These are phyloP conservation scores for Sinhomidia bicolor DNA, from an alignment of 2,888 invertebrate species.

Conservation along the genomic window DNA sequence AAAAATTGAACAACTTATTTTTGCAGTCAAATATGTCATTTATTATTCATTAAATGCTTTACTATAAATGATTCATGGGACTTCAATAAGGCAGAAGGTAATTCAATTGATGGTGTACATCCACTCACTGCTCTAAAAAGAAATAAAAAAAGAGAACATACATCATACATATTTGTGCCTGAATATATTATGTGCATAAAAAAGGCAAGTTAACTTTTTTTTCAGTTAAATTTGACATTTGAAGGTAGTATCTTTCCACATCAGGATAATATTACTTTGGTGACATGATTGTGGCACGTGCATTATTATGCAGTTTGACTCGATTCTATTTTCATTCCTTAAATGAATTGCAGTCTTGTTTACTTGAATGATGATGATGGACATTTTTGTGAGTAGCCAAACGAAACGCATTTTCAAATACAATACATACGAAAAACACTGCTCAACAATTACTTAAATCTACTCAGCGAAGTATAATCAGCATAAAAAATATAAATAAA, in stretches of 20 bases:
- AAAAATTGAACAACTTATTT: slow-evolving; percentile 68
- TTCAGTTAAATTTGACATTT: slow-evolving; percentile 28
- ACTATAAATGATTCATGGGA: slow-evolving; percentile 42
- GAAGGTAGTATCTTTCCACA: not conserved
- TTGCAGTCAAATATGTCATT: slow-evolving; percentile 64
- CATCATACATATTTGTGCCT: not conserved
- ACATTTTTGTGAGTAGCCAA: no score
- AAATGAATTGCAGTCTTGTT: no score
- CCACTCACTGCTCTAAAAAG: slow-evolving; percentile 21
- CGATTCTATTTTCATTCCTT: no score
- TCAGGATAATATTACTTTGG: not conserved
- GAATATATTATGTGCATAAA: not conserved
- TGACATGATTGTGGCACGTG: not conserved
- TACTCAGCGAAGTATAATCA: no score
- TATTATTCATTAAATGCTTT: slow-evolving; percentile 69
- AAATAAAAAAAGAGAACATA: not conserved
- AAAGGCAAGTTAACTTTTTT: not conserved
- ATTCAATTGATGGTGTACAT: slow-evolving; percentile 30
- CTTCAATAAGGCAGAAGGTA: slow-evolving; percentile 45
- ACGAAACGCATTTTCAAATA: no score
- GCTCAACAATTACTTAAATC: no score
- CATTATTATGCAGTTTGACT: not conserved
- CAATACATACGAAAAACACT: no score
- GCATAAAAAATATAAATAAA: no score
- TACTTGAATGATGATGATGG: no score